Conservation (phyloP, 2,888 invertebrate genomes). For the Oscheius sp. region DNA sequence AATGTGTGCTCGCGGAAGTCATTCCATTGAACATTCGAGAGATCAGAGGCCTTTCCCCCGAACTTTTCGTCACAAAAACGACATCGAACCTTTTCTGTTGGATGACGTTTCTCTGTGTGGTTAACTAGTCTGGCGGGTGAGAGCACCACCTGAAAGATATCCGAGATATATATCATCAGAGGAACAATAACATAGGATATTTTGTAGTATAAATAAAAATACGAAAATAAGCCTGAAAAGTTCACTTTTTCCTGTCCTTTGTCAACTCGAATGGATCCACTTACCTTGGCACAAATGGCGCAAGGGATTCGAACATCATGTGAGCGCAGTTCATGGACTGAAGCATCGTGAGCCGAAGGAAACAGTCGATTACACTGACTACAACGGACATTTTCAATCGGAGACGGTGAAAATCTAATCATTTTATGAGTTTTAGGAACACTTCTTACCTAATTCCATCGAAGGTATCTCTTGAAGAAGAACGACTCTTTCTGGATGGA, state of each 20-base stretch:
- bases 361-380: constrained; percentile 17
- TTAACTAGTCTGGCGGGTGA: constrained; percentile 29
- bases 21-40: constrained; percentile 13
- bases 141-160: constrained; percentile 27
- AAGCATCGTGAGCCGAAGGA: constrained; percentile 4
- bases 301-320: constrained; percentile 32
- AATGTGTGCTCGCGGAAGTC: constrained; percentile 18
- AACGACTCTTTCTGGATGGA: constrained; percentile 15
- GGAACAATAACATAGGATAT: background rate
- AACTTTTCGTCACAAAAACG: constrained; percentile 34
- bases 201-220: background rate
- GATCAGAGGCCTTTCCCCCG: constrained; percentile 27
- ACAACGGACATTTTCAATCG: background rate
- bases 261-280: too few species aligned
- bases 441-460: constrained; percentile 37
- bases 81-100: constrained; percentile 30
- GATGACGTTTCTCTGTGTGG: constrained; percentile 30
- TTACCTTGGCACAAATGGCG: constrained; percentile 36
- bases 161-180: background rate
- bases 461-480: constrained; percentile 40
- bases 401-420: background rate
- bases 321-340: constrained; percentile 35
- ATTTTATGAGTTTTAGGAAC: background rate
- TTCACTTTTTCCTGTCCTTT: background rate
- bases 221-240: background rate